Conservation (phyloP, 2,888 invertebrate species). For the Melinopterus prodromus region DNA sequence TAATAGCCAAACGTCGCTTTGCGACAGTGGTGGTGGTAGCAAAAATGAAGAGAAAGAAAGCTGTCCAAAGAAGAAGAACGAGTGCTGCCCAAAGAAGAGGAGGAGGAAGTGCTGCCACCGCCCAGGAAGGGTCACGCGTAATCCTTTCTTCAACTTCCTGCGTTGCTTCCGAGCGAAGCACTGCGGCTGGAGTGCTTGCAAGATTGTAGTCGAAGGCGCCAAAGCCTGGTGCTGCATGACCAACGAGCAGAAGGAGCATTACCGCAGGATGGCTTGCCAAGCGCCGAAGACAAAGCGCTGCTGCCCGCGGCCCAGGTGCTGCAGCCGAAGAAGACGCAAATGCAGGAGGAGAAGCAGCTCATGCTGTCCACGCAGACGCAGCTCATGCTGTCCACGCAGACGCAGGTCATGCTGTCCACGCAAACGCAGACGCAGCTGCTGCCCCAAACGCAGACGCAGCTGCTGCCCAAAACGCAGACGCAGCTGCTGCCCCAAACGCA, state of each 20-base stretch:
- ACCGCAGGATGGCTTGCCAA: constrained; percentile 41
- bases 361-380: too few species aligned
- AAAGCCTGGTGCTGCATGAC: constrained; percentile 50
- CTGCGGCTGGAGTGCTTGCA: constrained; percentile 48
- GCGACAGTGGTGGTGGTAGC: not conserved
- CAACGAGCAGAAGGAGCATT: constrained; percentile 41
- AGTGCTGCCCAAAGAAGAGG: too few species aligned
- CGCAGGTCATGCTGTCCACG: too few species aligned
- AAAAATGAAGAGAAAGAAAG: too few species aligned
- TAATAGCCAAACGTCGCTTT: not conserved
- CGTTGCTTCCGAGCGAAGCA: constrained; percentile 49
- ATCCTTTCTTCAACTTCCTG: constrained; percentile 53
- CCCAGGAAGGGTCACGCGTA: constrained; percentile 39
- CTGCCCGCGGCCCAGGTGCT: not conserved
- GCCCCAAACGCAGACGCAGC: too few species aligned
- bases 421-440: too few species aligned
- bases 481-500: too few species aligned
- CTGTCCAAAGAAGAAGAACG: too few species aligned
- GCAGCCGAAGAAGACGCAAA: not conserved
- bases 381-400: too few species aligned
- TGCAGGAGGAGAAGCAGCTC: too few species aligned
- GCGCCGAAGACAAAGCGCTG: constrained; percentile 40
- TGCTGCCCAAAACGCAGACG: too few species aligned
- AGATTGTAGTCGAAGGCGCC: constrained; percentile 53
- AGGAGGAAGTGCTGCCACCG: not conserved